A percentile compares a stretch with the other conserved stretches of the same genome.
These are phyloP conservation scores for Dasyurus viverrinus DNA, from an alignment of 2,113 vertebrate species.

Conservation along the genomic window DNA sequence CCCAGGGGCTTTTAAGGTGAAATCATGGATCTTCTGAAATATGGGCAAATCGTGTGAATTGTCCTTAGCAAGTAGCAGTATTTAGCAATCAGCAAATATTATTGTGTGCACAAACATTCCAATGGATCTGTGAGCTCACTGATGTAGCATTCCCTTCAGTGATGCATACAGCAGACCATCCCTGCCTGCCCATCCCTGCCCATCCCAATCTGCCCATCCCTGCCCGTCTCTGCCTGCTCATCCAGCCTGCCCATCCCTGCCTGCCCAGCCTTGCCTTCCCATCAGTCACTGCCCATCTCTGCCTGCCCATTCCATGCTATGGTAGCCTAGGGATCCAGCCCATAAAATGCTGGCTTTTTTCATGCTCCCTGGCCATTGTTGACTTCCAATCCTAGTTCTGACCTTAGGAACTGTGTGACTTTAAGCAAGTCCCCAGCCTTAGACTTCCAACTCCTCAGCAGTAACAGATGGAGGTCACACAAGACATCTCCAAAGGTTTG, in stretches of 20 bases:
- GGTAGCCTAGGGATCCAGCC: not conserved
- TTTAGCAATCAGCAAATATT: constrained; percentile 14
- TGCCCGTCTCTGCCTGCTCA: not conserved
- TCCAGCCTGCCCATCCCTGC: no score
- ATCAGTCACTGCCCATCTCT: not conserved
- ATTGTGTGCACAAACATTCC: not conserved
- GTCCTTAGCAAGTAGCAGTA: constrained; percentile 9
- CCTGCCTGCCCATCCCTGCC: no score
- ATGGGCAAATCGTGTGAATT: constrained; percentile 22
- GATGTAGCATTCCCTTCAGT: not conserved
- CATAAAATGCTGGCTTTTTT: not conserved
- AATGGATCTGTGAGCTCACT: not conserved
- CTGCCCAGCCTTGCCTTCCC: no score
- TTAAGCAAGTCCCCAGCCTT: not conserved
- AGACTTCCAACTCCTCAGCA: not conserved
- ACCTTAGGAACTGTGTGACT: not conserved
- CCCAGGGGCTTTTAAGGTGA: not conserved
- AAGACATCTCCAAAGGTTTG: not conserved
- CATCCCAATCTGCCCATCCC: no score
- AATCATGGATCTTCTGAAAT: constrained; percentile 11
- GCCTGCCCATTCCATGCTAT: no score
- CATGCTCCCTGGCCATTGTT: not conserved
- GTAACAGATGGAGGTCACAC: not conserved
- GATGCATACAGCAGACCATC: not conserved
- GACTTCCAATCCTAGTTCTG: not conserved